Percentiles rank a stretch among this genome's conserved stretches.
These are phyloP conservation scores for Junonia oenone DNA, from an alignment of 2,888 invertebrate species.

Conservation along the genomic window DNA sequence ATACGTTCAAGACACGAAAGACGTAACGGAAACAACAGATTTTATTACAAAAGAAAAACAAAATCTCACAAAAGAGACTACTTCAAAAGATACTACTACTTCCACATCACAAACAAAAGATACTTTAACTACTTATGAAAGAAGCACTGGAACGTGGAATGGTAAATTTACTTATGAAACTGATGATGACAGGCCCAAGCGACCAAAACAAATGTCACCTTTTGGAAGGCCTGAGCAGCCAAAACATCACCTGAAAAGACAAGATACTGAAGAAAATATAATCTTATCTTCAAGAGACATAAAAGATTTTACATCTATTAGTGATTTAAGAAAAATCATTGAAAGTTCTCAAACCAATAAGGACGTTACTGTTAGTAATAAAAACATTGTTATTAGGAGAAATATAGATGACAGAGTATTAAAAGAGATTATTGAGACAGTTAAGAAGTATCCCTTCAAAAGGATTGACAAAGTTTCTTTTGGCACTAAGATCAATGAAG, in stretches of 20 bases:
- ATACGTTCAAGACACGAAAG: conserved; percentile 45
- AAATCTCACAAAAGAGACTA: conserved; percentile 66
- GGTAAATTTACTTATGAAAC: conserved; percentile 78
- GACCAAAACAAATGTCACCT: conserved; percentile 64
- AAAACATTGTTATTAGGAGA: conserved; percentile 69
- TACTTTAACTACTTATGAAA: conserved; percentile 63
- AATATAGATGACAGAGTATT: conserved; percentile 67
- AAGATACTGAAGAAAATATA: conserved; percentile 72
- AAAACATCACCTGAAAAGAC: conserved; percentile 64
- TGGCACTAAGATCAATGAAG: conserved; percentile 79
- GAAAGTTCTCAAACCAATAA: conserved; percentile 64
- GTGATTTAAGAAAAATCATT: conserved; percentile 68
- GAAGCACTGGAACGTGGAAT: conserved; percentile 77
- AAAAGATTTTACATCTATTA: conserved; percentile 72
- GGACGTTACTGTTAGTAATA: conserved; percentile 67
- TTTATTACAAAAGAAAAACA: conserved; percentile 68
- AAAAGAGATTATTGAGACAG: conserved; percentile 72
- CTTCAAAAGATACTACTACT: conserved; percentile 54
- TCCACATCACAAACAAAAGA: conserved; percentile 59
- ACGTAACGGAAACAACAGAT: conserved; percentile 53
- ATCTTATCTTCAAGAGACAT: conserved; percentile 71
- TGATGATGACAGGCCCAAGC: conserved; percentile 63
- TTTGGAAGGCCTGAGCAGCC: conserved; percentile 65
- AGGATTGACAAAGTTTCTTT: conserved; percentile 75
- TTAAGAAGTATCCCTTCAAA: conserved; percentile 72